These are phyloP conservation scores for Sminthurinus aureus DNA, from an alignment of 2,888 invertebrate genomes.

Conservation along the genomic window DNA sequence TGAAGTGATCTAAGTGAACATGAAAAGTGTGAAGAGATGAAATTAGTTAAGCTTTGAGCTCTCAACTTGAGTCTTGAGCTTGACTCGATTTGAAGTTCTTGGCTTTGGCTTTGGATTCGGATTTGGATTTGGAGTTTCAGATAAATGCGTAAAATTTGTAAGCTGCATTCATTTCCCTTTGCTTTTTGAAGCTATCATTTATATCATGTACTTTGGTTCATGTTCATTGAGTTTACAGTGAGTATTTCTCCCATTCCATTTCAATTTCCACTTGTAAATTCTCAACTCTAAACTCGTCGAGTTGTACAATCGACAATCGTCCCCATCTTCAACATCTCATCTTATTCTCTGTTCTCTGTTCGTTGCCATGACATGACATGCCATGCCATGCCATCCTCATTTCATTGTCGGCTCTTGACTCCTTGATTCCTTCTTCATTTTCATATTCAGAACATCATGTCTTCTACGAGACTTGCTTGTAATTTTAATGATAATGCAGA, in stretches of 20 bases:
- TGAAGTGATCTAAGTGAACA: not conserved
- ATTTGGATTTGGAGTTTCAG: too few relatives aligned
- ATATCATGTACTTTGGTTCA: not conserved
- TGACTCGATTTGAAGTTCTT: not conserved
- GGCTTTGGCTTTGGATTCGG: not conserved
- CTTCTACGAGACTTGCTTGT: conserved; percentile 27
- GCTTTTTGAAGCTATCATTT: not conserved
- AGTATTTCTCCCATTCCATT: not conserved
- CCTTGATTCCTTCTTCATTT: conserved; percentile 9
- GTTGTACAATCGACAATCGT: not conserved
- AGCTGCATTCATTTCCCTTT: not conserved
- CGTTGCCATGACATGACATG: not conserved
- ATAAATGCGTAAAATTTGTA: too few relatives aligned
- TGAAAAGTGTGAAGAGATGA: conserved; percentile 1
- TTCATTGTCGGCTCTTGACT: not conserved
- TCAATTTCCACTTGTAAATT: not conserved
- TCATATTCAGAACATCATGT: conserved; percentile 15
- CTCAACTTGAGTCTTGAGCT: not conserved
- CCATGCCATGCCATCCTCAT: not conserved
- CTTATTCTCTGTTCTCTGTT: not conserved
- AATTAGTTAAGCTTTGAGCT: conserved; percentile 3
- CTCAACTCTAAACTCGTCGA: not conserved
- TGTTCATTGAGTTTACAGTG: not conserved
- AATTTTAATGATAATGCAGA: conserved; percentile 27
- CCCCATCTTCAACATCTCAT: not conserved